Conservation (phyloP, 1,140 invertebrate genomes). For the Calliopsis andreniformis region DNA sequence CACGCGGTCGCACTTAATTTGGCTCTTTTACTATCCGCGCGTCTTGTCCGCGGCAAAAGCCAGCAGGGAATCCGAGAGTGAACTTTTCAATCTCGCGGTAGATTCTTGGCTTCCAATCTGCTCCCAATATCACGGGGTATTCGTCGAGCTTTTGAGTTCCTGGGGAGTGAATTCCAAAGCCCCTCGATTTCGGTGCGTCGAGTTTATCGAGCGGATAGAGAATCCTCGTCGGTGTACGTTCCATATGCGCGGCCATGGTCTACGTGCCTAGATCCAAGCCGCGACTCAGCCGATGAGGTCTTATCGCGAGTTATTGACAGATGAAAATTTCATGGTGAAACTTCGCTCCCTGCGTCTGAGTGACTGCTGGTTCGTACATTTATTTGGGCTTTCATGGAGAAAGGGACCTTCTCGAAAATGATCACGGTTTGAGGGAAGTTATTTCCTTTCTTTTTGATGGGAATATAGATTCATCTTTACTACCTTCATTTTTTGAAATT, state of each 20-base stretch:
- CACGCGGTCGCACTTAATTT: slow-evolving; percentile 52
- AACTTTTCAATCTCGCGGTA: slow-evolving; percentile 54
- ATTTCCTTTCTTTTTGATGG: too few relatives aligned
- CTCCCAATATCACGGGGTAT: slow-evolving; percentile 58
- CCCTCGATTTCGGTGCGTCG: slow-evolving; percentile 54
- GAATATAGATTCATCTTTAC: too few relatives aligned
- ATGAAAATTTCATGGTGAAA: slow-evolving; percentile 57
- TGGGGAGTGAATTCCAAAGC: slow-evolving; percentile 51
- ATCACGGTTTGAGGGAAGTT: too few relatives aligned
- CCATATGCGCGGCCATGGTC: slow-evolving; percentile 1
- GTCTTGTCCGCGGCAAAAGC: slow-evolving; percentile 50
- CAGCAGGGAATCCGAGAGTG: slow-evolving; percentile 22
- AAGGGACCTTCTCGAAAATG: background rate
- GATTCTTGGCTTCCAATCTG: slow-evolving; percentile 61
- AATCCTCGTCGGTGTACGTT: slow-evolving; percentile 31
- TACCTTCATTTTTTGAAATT: too few relatives aligned
- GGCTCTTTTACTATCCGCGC: slow-evolving; percentile 36
- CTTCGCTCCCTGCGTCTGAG: slow-evolving; percentile 5
- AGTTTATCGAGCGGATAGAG: slow-evolving; percentile 62
- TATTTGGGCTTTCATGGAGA: slow-evolving; percentile 12
- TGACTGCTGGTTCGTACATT: slow-evolving; percentile 17
- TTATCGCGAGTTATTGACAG: slow-evolving; percentile 35
- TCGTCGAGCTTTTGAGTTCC: slow-evolving; percentile 51
- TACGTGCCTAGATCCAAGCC: background rate
- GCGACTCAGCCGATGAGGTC: background rate